Percentiles rank a stretch among this genome's conserved stretches.
Conservation (phyloP, 2,797 vertebrate species). For the Myoxocephalus aenaeus region DNA sequence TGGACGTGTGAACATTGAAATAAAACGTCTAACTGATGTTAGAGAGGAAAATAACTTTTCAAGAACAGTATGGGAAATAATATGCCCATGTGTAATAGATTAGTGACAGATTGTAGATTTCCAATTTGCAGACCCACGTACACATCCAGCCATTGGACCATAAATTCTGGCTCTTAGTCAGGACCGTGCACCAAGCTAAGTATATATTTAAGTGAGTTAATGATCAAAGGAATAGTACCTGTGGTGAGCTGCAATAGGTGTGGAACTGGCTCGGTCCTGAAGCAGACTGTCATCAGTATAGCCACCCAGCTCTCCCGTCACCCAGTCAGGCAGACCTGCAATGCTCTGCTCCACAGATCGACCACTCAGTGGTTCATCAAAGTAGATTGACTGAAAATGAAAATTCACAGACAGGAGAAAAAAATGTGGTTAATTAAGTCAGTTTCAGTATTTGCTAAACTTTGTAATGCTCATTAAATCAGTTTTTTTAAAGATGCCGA, state of each 20-base stretch:
- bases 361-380: slow-evolving; percentile 86
- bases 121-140: neutral
- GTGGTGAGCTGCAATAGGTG: slow-evolving; percentile 54
- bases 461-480: too few species aligned
- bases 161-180: neutral
- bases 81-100: neutral
- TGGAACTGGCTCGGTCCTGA: slow-evolving; percentile 59
- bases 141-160: neutral
- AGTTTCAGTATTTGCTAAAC: neutral
- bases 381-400: slow-evolving; percentile 89
- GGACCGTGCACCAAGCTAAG: neutral
- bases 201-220: too few species aligned
- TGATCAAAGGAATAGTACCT: slow-evolving; percentile 68
- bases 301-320: slow-evolving; percentile 83
- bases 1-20: too few species aligned
- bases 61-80: neutral
- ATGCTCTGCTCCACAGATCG: slow-evolving; percentile 50
- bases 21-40: neutral
- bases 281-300: slow-evolving; percentile 61
- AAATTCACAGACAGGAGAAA: slow-evolving; percentile 26
- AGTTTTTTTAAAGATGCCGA: neutral
- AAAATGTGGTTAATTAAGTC: neutral
- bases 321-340: slow-evolving; percentile 87
- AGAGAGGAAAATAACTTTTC: neutral
- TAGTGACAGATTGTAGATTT: neutral